Evolutionary conservation across 2,888 invertebrate species (phyloP).

Genomic region (Girardia tigrina): DNA sequence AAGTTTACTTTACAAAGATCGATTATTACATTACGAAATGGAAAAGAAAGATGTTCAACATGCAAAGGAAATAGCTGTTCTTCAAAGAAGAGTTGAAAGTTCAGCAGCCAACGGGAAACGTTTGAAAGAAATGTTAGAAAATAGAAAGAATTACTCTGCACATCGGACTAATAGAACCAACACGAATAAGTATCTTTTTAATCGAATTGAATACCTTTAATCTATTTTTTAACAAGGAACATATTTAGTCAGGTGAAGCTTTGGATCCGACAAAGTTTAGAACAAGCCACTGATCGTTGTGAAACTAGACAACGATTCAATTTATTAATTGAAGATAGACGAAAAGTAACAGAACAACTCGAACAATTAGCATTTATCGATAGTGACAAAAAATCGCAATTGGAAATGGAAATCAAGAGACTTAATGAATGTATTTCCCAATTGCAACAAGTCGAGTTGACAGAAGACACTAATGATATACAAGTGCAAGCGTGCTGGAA

Average conservation of each 20-base stretch:
- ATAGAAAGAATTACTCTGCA: not conserved
- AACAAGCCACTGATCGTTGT: not conserved
- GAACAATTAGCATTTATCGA: not conserved
- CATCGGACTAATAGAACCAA: not conserved
- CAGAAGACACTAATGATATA: not conserved
- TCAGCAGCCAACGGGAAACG: not conserved
- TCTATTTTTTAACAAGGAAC: not conserved
- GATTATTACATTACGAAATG: not conserved
- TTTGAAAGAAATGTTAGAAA: not conserved
- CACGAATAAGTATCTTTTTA: not conserved
- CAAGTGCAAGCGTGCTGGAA: conserved; percentile 1
- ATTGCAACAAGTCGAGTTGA: not conserved
- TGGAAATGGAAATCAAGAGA: conserved; percentile 2
- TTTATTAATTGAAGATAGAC: not conserved
- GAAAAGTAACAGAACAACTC: not conserved
- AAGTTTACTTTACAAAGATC: not conserved
- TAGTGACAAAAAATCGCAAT: not conserved
- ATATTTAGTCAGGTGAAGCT: not conserved
- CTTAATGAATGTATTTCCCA: not conserved
- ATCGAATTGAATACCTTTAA: not conserved
- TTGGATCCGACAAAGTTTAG: conserved; percentile 3
- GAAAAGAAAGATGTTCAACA: conserved; percentile 10
- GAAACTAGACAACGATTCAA: conserved; percentile 12
- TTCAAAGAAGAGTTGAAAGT: not conserved
- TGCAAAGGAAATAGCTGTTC: not conserved